Base-by-base conservation (phyloP, 2,888 invertebrate species). In the Phanerotoma sp. region DNA sequence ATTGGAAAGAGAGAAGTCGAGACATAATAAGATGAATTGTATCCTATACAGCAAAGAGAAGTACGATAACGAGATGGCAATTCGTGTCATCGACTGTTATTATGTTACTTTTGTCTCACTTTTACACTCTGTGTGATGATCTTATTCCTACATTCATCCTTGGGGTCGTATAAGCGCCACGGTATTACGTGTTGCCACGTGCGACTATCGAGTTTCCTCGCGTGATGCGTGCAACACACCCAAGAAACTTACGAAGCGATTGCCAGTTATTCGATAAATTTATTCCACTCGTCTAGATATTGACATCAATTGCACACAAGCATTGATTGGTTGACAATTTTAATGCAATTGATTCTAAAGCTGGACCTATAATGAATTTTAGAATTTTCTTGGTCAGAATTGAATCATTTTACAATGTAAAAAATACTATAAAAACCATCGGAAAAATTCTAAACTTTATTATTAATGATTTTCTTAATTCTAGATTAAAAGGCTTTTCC, bases 101-200 rank as follows among this genome's bases (percentile, higher is more conserved):
- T 44, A 30, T 28, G 20, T 20, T 25, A 9, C 25, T 25, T 25
- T 25, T 25, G 25, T 25, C 25, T 25, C 9, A 25, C 25, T n/a
- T 47, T 35, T 33, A 35, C 21, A 13, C 10, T 37, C n/a, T n/a
- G n/a, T n/a, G n/a, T n/a, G n/a, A 20, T 21, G 21, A 5, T 20
- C n/a, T 42, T 42, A 22, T 21, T 37, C 25, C 25, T 9, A 7
- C 25, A 9, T 25, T 35, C 15, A 33, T 33, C 35, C 35, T 47
- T 22, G 18, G 4, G n/a, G 41, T 41, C 25, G 25, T 25, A n/a
- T n/a, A 25, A 25, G 21, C 18, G n/a, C 18, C 40, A 21, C 30
- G 41, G 57, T 58, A 59, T 63, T 59, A 21, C 57, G 47, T 59
- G 55, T 60, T 58, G 56, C 60, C 62, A 63, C 63, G 60, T 54